Evolutionary conservation across 35 echinoderm and acorn worm species (phyloP).

Genomic region (Apostichopus parvimensis): DNA sequence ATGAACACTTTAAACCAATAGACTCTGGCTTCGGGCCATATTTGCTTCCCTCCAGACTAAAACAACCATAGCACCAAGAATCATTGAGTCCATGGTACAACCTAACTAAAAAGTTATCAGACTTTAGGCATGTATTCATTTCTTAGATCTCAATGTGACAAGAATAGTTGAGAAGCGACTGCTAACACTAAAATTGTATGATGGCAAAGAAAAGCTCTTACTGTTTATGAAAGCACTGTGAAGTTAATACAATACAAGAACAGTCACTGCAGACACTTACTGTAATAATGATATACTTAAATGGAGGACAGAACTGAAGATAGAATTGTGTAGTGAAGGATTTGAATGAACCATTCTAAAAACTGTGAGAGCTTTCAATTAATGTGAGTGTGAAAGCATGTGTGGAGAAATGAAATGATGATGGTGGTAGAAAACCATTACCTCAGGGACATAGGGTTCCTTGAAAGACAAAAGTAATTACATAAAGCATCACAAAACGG

Average conservation of each 20-base stretch:
- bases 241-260: neutral
- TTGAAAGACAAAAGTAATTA: conserved; percentile 1
- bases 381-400: neutral
- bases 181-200: no score
- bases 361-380: neutral
- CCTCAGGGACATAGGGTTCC: neutral
- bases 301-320: neutral
- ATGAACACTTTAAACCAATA: neutral
- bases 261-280: neutral
- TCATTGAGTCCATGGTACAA: no score
- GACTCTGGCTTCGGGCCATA: no score
- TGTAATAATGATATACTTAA: conserved; percentile 1
- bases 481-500: neutral
- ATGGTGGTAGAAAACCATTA: neutral
- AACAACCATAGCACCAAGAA: no score
- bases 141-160: no score
- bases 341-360: neutral
- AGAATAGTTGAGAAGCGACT: no score
- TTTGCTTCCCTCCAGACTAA: no score
- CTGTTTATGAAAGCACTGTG: conserved; percentile 27
- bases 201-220: neutral
- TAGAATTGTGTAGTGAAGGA: neutral
- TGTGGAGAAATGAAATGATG: neutral
- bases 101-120: no score
- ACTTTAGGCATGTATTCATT: no score